Evolutionary conservation across 2,888 invertebrate genomes (phyloP).

Genomic region (Rotaria sp.): DNA sequence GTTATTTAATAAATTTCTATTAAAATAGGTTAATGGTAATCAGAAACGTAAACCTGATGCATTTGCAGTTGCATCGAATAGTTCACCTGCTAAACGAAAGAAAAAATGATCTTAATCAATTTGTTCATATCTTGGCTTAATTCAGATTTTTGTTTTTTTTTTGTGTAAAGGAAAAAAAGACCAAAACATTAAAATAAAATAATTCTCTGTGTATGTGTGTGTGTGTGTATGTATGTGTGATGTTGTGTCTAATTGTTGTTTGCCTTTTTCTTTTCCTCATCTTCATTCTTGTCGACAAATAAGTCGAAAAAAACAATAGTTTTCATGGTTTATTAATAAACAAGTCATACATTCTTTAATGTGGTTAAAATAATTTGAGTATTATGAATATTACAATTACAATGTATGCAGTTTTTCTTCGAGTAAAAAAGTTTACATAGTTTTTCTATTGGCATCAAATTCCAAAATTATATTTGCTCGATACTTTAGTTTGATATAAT

Average conservation of each 20-base stretch:
- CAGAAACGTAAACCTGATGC: constrained; percentile 25
- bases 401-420: too few species aligned
- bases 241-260: background rate
- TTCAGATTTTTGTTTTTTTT: background rate
- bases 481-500: too few species aligned
- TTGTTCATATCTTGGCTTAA: background rate
- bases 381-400: too few species aligned
- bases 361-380: background rate
- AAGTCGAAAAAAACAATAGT: background rate
- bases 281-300: background rate
- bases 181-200: background rate
- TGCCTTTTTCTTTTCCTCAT: background rate
- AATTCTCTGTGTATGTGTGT: background rate
- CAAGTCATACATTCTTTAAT: background rate
- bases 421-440: too few species aligned
- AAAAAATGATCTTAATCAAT: background rate
- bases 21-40: constrained; percentile 10
- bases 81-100: constrained; percentile 25
- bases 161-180: background rate
- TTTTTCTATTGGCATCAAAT: too few species aligned
- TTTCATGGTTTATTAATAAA: constrained; percentile 9
- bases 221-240: background rate
- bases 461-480: too few species aligned
- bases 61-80: background rate
- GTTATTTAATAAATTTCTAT: background rate